Base-by-base conservation (phyloP, 2,113 vertebrate species). In the Rostratula benghalensis region DNA sequence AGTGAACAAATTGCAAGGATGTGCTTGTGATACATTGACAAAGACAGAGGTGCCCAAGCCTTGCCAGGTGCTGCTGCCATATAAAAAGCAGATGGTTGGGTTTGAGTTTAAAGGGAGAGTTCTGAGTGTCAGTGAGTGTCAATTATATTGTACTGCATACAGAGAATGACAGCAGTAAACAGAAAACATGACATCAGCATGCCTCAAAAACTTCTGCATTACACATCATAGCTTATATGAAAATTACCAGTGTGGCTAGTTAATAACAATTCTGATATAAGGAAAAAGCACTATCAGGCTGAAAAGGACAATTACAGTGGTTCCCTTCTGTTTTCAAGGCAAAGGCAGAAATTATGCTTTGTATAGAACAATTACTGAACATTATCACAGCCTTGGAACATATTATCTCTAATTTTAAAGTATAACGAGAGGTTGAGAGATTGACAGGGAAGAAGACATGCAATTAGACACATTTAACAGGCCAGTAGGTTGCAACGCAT, bases 361-460 rank as follows among this genome's bases (percentile, higher is more conserved):
- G 30, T 76, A 35, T 3, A 64, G 25, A 86, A 73, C 30, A 79
- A 87, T 92, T 85, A 91, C 45, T 82, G 90, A 87, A 91, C 74
- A 76, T 87, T 59, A 95, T 18, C 27, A 54, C 13, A 74, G 53
- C 24, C 83, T 73, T 78, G 87, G 50, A 90, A 75, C 15, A 28
- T 35, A 70, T 83, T 74, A 85, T 39, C 50, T 70, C 57, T 37
- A 77, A 73, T 60, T 89, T 80, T 79, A 54, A 75, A 61, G 71
- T 48, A 59, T 10, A 90, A 91, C 87, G 68, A 87, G 70, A 87
- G 21, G 23, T 33, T 59, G 45, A 87, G 48, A 87, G 69, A 79
- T 11, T 82, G 74, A 76, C 25, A 84, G 31, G 9, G 45, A 89
- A 83, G 64, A 77, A 25, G 27, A 81, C 31, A 50, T 11, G 68